Percentiles rank a stretch among this genome's conserved stretches.
phyloP scores from a whole-genome alignment of 2,888 invertebrate species.

The Spisula subtruncata region DNA sequence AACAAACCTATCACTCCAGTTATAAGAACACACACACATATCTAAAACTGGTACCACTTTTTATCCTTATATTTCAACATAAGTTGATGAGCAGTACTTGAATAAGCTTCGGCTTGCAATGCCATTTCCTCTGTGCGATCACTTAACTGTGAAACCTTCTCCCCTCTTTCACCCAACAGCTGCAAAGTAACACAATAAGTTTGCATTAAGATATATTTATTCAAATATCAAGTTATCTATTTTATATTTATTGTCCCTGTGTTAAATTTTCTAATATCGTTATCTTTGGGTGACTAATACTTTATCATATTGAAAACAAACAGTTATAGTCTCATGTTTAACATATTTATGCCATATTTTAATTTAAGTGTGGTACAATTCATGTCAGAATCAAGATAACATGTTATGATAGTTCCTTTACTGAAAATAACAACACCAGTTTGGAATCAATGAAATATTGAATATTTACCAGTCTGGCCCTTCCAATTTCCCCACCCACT shows the following conservation, averaged over 20 bases:
- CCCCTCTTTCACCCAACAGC: constrained; percentile 97
- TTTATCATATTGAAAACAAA: too few relatives aligned
- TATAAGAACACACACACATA: neutral
- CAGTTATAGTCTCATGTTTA: too few relatives aligned
- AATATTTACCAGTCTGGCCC: constrained; percentile 78
- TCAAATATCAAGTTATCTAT: too few relatives aligned
- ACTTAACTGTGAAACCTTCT: constrained; percentile 96
- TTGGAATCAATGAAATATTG: constrained; percentile 18
- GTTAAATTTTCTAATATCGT: too few relatives aligned
- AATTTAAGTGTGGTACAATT: too few relatives aligned
- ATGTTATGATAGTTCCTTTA: neutral
- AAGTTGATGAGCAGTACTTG: constrained; percentile 95
- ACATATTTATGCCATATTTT: too few relatives aligned
- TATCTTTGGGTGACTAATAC: too few relatives aligned
- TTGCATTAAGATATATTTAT: too few relatives aligned
- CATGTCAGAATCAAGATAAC: neutral
- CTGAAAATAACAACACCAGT: too few relatives aligned
- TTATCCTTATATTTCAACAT: constrained; percentile 99
- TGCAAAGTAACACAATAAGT: constrained; percentile 89
- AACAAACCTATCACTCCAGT: neutral
- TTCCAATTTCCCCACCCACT: constrained; percentile 78
- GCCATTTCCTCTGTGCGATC: constrained; percentile 97
- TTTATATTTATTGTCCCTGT: too few relatives aligned
- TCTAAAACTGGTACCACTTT: constrained; percentile 99
- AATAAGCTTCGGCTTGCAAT: constrained; percentile 95